Percentiles rank a stretch among this genome's conserved stretches.
These are phyloP conservation scores for Apotomis betuletana DNA, from an alignment of 2,888 invertebrate species.

Conservation along the genomic window DNA sequence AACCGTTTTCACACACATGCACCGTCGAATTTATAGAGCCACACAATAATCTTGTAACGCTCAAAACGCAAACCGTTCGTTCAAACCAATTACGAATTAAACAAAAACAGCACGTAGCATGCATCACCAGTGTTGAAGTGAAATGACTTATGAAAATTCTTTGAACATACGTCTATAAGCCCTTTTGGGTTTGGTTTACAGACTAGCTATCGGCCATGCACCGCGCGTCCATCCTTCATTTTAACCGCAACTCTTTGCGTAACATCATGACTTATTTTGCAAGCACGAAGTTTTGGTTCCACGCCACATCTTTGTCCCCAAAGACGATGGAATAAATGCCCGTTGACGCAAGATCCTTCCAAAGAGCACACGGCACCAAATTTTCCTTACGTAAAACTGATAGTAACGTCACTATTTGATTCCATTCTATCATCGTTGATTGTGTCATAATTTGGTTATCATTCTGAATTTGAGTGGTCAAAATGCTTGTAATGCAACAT, in stretches of 20 bases:
- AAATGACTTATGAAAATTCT: neutral
- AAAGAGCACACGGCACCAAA: slow-evolving; percentile 47
- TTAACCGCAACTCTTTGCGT: slow-evolving; percentile 53
- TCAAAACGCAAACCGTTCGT: slow-evolving; percentile 17
- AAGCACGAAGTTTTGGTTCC: slow-evolving; percentile 44
- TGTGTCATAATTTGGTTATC: slow-evolving; percentile 48
- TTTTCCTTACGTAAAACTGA: slow-evolving; percentile 53
- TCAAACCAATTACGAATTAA: slow-evolving; percentile 39
- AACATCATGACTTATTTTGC: slow-evolving; percentile 53
- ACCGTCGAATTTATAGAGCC: slow-evolving; percentile 4
- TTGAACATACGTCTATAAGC: neutral
- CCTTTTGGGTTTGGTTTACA: neutral
- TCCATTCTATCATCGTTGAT: slow-evolving; percentile 44
- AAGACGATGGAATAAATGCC: slow-evolving; percentile 49
- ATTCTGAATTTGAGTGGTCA: slow-evolving; percentile 42
- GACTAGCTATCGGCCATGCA: slow-evolving; percentile 51
- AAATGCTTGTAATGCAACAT: slow-evolving; percentile 43
- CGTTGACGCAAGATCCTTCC: slow-evolving; percentile 54
- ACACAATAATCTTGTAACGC: slow-evolving; percentile 17
- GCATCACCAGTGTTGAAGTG: neutral
- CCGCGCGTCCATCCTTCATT: slow-evolving; percentile 57
- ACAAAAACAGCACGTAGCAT: slow-evolving; percentile 35
- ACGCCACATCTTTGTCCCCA: slow-evolving; percentile 43
- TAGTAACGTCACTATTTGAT: slow-evolving; percentile 47
- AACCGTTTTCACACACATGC: slow-evolving; percentile 20